phyloP scores from a whole-genome alignment of 2,113 vertebrate genomes.

The Antechinus flavipes region DNA sequence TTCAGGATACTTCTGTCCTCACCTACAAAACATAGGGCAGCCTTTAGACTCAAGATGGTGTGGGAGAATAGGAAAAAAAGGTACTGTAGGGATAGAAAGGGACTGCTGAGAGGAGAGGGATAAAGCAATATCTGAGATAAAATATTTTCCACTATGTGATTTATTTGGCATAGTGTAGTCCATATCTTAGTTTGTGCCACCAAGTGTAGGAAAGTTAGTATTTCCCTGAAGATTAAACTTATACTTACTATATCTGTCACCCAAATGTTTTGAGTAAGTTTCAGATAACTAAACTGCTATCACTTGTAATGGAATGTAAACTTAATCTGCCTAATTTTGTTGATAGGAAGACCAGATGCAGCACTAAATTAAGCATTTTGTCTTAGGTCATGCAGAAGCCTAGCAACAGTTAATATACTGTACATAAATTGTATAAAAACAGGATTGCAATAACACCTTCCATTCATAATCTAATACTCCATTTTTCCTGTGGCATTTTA shows the following conservation, averaged over 20 bases:
- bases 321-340: conserved; percentile 4
- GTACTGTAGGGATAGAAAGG: neutral
- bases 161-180: neutral
- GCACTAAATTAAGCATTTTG: neutral
- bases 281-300: conserved; percentile 21
- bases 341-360: neutral
- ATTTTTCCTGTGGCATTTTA: neutral
- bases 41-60: neutral
- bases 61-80: neutral
- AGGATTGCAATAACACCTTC: neutral
- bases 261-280: conserved; percentile 13
- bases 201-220: neutral
- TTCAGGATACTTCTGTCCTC: neutral
- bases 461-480: neutral
- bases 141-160: neutral
- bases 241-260: conserved; percentile 28
- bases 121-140: neutral
- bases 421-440: neutral
- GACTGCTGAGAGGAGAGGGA: neutral
- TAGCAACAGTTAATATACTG: neutral
- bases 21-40: neutral
- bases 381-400: neutral
- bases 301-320: neutral
- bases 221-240: conserved; percentile 25
- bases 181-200: neutral